Evolutionary conservation across 2,797 vertebrate species (phyloP).

Genomic region (Labroides dimidiatus): DNA sequence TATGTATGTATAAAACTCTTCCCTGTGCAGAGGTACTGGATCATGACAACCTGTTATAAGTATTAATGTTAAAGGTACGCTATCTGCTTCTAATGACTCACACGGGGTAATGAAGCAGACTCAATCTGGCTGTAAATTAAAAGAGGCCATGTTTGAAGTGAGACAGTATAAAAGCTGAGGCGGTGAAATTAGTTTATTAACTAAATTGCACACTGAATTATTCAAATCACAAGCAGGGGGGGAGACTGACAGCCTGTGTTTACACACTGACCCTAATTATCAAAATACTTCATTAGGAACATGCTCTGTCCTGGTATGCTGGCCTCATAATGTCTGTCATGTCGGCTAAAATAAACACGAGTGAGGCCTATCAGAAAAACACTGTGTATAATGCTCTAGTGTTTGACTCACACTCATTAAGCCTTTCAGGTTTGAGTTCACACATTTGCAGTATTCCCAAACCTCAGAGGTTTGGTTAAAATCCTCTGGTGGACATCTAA

Average conservation of each 20-base stretch:
- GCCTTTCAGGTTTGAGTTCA: constrained; percentile 6
- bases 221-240: constrained; percentile 84
- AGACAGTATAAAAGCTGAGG: constrained; percentile 71
- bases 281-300: constrained; percentile 82
- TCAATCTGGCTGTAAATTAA: constrained; percentile 76
- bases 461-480: constrained; percentile 5
- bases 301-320: constrained; percentile 67
- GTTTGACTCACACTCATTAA: constrained; percentile 48
- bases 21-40: constrained; percentile 21
- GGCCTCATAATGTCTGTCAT: constrained; percentile 50
- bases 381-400: constrained; percentile 17
- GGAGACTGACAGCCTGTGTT: constrained; percentile 78
- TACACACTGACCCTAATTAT: constrained; percentile 87
- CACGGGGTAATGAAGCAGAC: constrained; percentile 53
- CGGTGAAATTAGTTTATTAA: constrained; percentile 82
- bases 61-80: constrained; percentile 66
- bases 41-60: constrained; percentile 46
- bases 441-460: constrained; percentile 24
- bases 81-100: constrained; percentile 54
- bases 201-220: constrained; percentile 86
- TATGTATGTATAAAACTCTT: background rate
- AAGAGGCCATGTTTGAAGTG: constrained; percentile 79
- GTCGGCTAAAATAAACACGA: constrained; percentile 44
- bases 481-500: background rate
- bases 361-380: constrained; percentile 20